These are phyloP conservation scores for Cynopterus brachyotis DNA, from an alignment of 2,113 vertebrate species.

Conservation along the genomic window DNA sequence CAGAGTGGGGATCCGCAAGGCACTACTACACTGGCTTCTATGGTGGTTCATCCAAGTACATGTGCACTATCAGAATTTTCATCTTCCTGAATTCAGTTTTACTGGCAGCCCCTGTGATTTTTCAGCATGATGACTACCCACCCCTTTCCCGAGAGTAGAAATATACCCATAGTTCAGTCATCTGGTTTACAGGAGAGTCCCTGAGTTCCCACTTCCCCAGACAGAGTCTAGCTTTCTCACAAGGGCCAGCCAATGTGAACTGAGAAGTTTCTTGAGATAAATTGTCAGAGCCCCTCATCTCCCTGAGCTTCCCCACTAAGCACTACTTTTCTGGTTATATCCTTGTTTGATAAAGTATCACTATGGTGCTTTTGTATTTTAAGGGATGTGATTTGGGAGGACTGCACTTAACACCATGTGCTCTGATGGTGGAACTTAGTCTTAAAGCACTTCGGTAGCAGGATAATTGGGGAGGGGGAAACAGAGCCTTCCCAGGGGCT, in stretches of 20 bases:
- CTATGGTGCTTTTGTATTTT: constrained; percentile 58
- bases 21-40: neutral
- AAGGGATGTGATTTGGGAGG: constrained; percentile 61
- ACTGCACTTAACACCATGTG: constrained; percentile 64
- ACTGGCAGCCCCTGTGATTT: constrained; percentile 20
- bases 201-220: neutral
- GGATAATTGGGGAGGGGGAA: constrained; percentile 64
- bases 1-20: neutral
- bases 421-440: constrained; percentile 52
- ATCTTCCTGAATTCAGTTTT: constrained; percentile 7
- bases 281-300: constrained; percentile 41
- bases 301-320: neutral
- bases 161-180: neutral
- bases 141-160: constrained; percentile 21
- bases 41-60: neutral
- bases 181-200: constrained; percentile 15
- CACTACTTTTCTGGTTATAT: constrained; percentile 38
- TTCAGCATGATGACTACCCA: constrained; percentile 14
- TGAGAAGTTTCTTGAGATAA: constrained; percentile 43
- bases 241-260: neutral
- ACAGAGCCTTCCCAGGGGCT: constrained; percentile 50
- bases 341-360: constrained; percentile 63
- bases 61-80: neutral
- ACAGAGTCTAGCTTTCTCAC: neutral
- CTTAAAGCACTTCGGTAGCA: constrained; percentile 46